Evolutionary conservation across 2,797 vertebrate species (phyloP).

Genomic region (Girardinus metallicus): DNA sequence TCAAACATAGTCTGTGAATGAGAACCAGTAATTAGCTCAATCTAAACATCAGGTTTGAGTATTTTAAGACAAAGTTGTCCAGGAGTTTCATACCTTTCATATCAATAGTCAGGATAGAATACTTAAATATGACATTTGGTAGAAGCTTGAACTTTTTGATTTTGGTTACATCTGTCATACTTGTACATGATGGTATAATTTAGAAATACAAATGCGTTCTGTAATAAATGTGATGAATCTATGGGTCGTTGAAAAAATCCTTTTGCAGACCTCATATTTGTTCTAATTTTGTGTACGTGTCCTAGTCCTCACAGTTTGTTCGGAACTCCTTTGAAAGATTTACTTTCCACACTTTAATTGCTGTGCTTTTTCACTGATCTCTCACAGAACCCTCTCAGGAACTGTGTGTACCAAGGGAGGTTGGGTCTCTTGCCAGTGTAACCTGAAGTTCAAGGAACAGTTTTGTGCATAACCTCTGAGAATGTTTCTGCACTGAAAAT

Average conservation of each 20-base stretch:
- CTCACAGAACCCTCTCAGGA: slow-evolving; percentile 32
- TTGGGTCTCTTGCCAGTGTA: slow-evolving; percentile 28
- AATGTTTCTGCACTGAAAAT: background rate
- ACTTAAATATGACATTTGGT: background rate
- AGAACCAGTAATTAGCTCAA: background rate
- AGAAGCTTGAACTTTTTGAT: background rate
- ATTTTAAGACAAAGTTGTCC: background rate
- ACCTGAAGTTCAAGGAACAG: slow-evolving; percentile 22
- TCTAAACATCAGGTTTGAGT: background rate
- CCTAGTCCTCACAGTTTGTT: background rate
- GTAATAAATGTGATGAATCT: background rate
- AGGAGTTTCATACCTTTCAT: background rate
- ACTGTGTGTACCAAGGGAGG: slow-evolving; percentile 31
- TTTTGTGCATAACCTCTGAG: background rate
- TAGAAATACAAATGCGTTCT: background rate
- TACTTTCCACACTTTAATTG: slow-evolving; percentile 32
- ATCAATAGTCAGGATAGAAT: background rate
- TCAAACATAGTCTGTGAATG: slow-evolving; percentile 11
- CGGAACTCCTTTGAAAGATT: slow-evolving; percentile 11
- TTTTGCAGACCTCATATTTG: slow-evolving; percentile 4
- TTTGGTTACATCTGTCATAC: background rate
- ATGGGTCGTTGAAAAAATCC: background rate
- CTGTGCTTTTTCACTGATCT: slow-evolving; percentile 14
- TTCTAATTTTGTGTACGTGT: background rate
- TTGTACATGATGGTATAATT: background rate